Evolutionary conservation across 1,140 invertebrate genomes (phyloP).

Genomic region (Trichonephila clavipes): DNA sequence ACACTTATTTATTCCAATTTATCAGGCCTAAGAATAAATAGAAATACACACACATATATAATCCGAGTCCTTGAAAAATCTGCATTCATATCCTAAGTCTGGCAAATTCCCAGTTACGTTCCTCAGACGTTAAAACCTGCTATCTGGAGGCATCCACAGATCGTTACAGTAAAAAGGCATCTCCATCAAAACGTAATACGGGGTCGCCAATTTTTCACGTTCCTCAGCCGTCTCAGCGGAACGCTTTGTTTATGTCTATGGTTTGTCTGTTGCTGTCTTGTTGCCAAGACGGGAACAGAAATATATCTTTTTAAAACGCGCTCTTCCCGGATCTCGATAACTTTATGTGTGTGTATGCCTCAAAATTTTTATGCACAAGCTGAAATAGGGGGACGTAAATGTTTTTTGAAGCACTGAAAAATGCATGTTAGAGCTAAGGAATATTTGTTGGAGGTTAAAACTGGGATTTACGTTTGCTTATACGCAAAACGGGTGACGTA

Average conservation of each 20-base stretch:
- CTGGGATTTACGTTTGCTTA: neutral
- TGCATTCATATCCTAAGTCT: neutral
- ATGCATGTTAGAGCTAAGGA: neutral
- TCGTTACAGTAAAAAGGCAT: constrained; percentile 6
- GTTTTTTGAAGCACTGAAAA: neutral
- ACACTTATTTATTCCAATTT: neutral
- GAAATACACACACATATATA: neutral
- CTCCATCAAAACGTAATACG: constrained; percentile 29
- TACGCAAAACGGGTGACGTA: neutral
- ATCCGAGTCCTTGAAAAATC: neutral
- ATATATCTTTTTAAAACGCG: neutral
- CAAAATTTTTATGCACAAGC: neutral
- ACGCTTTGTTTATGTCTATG: constrained; percentile 35
- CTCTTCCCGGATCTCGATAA: constrained; percentile 3
- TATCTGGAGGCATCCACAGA: neutral
- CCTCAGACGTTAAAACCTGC: constrained; percentile 7
- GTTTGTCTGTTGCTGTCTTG: constrained; percentile 11
- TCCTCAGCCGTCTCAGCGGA: neutral
- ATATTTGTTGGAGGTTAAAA: neutral
- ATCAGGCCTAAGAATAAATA: neutral
- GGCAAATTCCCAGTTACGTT: neutral
- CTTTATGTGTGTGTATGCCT: neutral
- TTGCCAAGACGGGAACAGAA: neutral
- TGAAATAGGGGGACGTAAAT: neutral
- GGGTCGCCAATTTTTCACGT: neutral